Evolutionary conservation across 2,888 invertebrate species (phyloP).

Genomic region (Drosophila rellima): DNA sequence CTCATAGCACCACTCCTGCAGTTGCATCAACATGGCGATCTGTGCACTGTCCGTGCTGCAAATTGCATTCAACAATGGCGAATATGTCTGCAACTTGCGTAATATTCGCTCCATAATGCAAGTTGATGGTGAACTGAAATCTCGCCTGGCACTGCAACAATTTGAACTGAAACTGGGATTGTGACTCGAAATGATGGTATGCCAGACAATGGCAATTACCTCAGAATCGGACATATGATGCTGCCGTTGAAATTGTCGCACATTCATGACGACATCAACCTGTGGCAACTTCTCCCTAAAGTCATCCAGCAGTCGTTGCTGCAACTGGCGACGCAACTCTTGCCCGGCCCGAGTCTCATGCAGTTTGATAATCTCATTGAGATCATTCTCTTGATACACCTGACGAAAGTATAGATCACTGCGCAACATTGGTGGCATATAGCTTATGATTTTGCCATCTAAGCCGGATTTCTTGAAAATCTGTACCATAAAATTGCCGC

Average conservation of each 20-base stretch:
- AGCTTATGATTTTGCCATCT: slow-evolving; percentile 32
- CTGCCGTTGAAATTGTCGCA: slow-evolving; percentile 41
- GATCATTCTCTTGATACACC: slow-evolving; percentile 28
- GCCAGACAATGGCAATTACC: slow-evolving; percentile 44
- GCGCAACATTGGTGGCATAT: slow-evolving; percentile 48
- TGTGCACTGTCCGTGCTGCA: slow-evolving; percentile 31
- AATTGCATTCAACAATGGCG: slow-evolving; percentile 32
- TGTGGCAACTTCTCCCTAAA: slow-evolving; percentile 33
- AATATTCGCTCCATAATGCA: slow-evolving; percentile 19
- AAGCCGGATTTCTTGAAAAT: slow-evolving; percentile 27
- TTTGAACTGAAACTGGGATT: not conserved
- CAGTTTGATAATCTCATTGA: slow-evolving; percentile 36
- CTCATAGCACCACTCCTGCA: slow-evolving; percentile 46
- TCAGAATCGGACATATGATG: slow-evolving; percentile 46
- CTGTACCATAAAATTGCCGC: slow-evolving; percentile 25
- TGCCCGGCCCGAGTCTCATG: slow-evolving; percentile 28
- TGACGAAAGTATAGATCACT: slow-evolving; percentile 41
- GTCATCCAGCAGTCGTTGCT: slow-evolving; percentile 32
- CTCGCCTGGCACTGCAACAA: not conserved
- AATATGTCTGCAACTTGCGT: slow-evolving; percentile 23
- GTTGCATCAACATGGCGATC: slow-evolving; percentile 26
- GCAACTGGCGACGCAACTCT: slow-evolving; percentile 5
- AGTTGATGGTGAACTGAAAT: not conserved
- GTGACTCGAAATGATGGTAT: slow-evolving; percentile 23
- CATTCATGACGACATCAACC: slow-evolving; percentile 28